A percentile compares a stretch with the other conserved stretches of the same genome.
phyloP scores from a whole-genome alignment of 2,797 vertebrate genomes.

The Setipinna tenuifilis region DNA sequence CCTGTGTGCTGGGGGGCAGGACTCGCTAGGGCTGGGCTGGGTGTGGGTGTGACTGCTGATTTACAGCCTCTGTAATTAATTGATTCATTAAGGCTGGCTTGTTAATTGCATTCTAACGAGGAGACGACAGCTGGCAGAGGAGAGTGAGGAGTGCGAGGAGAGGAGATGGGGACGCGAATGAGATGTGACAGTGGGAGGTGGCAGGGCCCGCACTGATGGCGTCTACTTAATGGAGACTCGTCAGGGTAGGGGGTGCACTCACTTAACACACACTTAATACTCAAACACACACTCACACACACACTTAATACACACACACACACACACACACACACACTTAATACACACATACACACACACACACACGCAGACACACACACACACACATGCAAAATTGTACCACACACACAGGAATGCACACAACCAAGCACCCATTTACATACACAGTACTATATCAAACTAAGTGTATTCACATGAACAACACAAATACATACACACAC shows the following conservation, averaged over 20 bases:
- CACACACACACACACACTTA: neutral
- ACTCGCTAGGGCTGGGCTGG: neutral
- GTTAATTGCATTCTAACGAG: slow-evolving; percentile 45
- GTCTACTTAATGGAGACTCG: neutral
- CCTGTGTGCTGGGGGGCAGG: neutral
- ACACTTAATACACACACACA: neutral
- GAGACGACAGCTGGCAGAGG: slow-evolving; percentile 43
- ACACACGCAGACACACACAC: neutral
- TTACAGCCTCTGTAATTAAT: slow-evolving; percentile 44
- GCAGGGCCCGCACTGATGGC: neutral
- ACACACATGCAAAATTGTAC: neutral
- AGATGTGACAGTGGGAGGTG: neutral
- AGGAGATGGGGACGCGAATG: neutral
- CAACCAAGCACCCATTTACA: neutral
- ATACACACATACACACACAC: neutral
- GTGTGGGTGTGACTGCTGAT: slow-evolving; percentile 22
- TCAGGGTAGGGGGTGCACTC: neutral
- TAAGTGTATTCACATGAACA: too few relatives aligned
- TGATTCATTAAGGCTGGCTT: slow-evolving; percentile 49
- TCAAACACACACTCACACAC: neutral
- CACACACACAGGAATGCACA: neutral
- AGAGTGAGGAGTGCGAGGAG: slow-evolving; percentile 18
- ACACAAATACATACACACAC: too few relatives aligned
- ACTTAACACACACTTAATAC: neutral
- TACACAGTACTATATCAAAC: too few relatives aligned